Base-by-base conservation (phyloP, 2,797 vertebrate genomes). In the Tenualosa thibaudeaui region DNA sequence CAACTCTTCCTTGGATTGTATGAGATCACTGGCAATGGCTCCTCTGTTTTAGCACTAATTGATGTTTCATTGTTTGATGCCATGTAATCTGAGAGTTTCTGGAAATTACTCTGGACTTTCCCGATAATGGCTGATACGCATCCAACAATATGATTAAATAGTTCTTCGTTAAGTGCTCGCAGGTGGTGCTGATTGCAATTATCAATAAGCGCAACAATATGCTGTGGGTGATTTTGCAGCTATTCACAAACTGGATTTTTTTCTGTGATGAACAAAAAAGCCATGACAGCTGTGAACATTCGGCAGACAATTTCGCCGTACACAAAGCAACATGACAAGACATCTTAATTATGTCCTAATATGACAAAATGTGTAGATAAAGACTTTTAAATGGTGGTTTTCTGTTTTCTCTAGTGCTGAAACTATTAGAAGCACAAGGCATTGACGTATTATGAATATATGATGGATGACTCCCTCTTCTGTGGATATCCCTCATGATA, bases 1-100 rank as follows among this genome's bases (percentile, higher is more conserved):
- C 65, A 9, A 40, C 85, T 89, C 86, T 88, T 85, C 88, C 89
- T 90, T 87, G 81, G 62, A 87, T 88, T 88, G 89, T 90, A 78
- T 54, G 5, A 49, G 13, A 22, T 81, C 86, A 84, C 85, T 84
- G 88, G 88, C 87, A 89, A 75, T 24, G 84, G n/a, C 37, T 24
- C 81, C 43, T 83, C 84, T 85, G 82, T 86, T 86, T 82, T 83
- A 86, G 12, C 62, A 68, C 62, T 68, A 31, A 31, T 68, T 68
- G 24, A 13, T 68, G 24, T 24, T 37, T 68, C 62, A 68, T 68
- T 68, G 62, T 68, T 68, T 68, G 62, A 68, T 68, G 62, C 62
- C 1, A 68, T 31, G 24, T 68, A 68, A 68, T 68, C 8, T 37
- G 62, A 68, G 26, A 68, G 2, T 68, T 68, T 31, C 62, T 68